Evolutionary conservation across 2,797 vertebrate genomes (phyloP), one percentile per base, ranked within the genome.

Genomic region (Lithobates pipiens): DNA sequence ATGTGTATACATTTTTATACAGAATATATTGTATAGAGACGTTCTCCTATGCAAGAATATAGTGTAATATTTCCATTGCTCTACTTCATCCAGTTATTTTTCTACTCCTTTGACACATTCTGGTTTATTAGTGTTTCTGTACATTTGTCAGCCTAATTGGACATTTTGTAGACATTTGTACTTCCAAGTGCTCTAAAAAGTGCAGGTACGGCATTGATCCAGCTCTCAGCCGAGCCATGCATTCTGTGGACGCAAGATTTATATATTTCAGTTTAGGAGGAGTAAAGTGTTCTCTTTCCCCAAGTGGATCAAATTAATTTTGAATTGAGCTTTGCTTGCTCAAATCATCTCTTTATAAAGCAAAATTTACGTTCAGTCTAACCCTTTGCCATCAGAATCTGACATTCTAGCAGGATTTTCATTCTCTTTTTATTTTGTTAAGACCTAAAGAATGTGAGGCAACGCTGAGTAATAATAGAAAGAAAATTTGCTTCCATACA

Each of bases 71-170:
- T 87, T 86, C 85, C 89, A 92, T 88, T 88, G 88, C 88, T 90
- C 9, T 34, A 39, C 82, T 87, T 72, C 89, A 18, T 89, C 90
- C 85, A 2, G 87, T 77, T 77, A 83, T 89, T 82, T 85, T 36
- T 79, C 79, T 75, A 85, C 86, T 84, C 85, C 81, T 79, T 88
- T 85, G 88, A 88, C 90, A 88, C 85, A 74, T 89, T 92, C 92
- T 46, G 67, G 93, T 89, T 89, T 86, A 25, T 90, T 92, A 91
- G 89, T 54, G 36, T 81, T 57, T 86, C 71, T 92, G 88, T 91
- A 92, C 93, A 93, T 94, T 92, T 95, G 89, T 94, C 94, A 94
- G 88, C 89, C 89, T 95, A 94, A 94, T 95, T 92, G 91, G 91
- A 93, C 91, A 90, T 88, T 93, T 93, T 89, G 90, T 94, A 89